Conservation (phyloP, 2,113 vertebrate genomes). For the Pristiophorus japonicus region DNA sequence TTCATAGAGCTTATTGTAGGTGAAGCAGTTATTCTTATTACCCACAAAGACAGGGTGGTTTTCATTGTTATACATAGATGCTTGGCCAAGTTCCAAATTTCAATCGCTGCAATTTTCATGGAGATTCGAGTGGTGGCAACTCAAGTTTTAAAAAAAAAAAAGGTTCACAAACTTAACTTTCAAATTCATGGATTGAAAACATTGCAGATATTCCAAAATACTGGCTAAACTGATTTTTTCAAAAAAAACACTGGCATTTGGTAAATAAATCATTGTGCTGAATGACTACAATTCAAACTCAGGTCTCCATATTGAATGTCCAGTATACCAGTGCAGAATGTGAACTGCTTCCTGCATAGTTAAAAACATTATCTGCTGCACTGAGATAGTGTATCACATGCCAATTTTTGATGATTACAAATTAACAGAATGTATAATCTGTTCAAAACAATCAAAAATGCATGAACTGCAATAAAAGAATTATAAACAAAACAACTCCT, state of each 20-base stretch:
- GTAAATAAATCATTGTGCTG: not conserved
- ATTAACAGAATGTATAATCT: not conserved
- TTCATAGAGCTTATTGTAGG: not conserved
- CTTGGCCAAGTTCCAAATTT: not conserved
- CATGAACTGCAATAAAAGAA: not conserved
- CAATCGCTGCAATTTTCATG: not conserved
- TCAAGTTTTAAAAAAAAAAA: not conserved
- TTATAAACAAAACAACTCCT: not conserved
- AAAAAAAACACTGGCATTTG: not conserved
- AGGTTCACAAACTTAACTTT: not conserved
- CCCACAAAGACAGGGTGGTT: not conserved
- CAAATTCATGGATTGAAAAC: not conserved
- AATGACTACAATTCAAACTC: not conserved
- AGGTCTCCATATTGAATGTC: not conserved
- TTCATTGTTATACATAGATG: not conserved
- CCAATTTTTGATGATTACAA: not conserved
- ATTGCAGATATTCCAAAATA: not conserved
- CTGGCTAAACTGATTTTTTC: not conserved
- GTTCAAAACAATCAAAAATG: not conserved
- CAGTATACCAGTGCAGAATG: not conserved
- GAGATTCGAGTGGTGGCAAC: not conserved
- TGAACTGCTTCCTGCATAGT: not conserved
- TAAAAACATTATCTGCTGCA: not conserved
- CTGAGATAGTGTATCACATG: too few species aligned
- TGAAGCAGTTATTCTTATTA: not conserved